phyloP scores from a whole-genome alignment of 2,113 vertebrate genomes.

The Anoplopoma fimbria region DNA sequence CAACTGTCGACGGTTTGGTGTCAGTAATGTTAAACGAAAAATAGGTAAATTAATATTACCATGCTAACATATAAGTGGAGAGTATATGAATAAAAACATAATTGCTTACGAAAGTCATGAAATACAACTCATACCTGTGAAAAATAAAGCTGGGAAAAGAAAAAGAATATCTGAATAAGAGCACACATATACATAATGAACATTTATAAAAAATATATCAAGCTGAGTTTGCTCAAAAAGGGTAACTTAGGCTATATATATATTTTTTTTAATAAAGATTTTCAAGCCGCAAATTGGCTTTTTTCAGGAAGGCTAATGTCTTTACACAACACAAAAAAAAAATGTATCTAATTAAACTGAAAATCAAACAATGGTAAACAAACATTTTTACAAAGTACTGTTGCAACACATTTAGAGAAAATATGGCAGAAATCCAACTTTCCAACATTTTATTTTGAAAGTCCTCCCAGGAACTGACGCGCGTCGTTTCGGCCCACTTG shows the following conservation, averaged over 20 bases:
- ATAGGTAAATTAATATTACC: neutral
- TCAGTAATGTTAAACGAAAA: neutral
- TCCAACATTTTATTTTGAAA: conserved; percentile 57
- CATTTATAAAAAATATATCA: neutral
- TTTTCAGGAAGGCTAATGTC: neutral
- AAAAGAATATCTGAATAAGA: neutral
- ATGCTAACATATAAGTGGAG: neutral
- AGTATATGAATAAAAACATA: accelerated
- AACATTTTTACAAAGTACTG: neutral
- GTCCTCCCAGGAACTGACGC: neutral
- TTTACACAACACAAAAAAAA: neutral
- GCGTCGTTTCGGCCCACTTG: neutral
- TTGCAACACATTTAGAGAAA: neutral
- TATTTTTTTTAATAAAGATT: no score
- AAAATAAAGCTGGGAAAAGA: neutral
- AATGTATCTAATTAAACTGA: neutral
- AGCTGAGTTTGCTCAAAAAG: neutral
- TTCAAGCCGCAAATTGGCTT: neutral
- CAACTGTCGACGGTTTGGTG: neutral
- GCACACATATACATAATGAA: neutral
- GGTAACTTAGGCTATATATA: no score
- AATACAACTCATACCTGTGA: neutral
- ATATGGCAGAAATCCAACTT: neutral
- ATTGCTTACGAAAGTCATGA: neutral
- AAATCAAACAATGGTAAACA: neutral